phyloP scores from a whole-genome alignment of 2,113 vertebrate species.

The Tachysurus vachellii region DNA sequence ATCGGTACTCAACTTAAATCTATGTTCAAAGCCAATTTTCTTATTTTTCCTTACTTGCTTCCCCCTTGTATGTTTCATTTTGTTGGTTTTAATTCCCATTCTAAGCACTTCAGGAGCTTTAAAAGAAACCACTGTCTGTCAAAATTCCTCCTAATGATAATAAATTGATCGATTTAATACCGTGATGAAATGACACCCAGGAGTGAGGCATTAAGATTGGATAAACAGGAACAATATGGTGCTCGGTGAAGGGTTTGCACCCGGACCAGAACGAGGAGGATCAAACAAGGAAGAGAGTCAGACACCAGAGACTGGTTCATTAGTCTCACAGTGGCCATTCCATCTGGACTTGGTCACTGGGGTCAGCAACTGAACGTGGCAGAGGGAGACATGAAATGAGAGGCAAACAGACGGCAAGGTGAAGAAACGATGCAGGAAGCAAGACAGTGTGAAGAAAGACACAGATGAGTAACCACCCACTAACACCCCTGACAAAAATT shows the following conservation, averaged over 20 bases:
- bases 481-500: conserved; percentile 24
- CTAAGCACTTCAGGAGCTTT: not conserved
- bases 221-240: conserved; percentile 20
- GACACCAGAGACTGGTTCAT: conserved; percentile 51
- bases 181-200: not conserved
- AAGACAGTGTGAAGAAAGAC: conserved; percentile 22
- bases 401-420: conserved; percentile 30
- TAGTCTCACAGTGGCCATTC: conserved; percentile 52
- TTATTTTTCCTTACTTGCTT: not conserved
- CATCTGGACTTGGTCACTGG: conserved; percentile 46
- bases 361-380: conserved; percentile 35
- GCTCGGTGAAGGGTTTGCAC: conserved; percentile 1
- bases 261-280: conserved; percentile 1
- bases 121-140: not conserved
- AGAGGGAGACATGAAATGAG: conserved; percentile 21
- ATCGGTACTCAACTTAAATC: no score
- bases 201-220: not conserved
- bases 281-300: conserved; percentile 34
- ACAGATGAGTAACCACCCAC: conserved; percentile 32
- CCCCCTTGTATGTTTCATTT: not conserved
- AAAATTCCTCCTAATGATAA: no score
- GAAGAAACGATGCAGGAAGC: conserved; percentile 11
- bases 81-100: not conserved
- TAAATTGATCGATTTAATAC: not conserved
- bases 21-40: not conserved